Evolutionary conservation across 2,113 vertebrate species (phyloP).

Genomic region (Poecilia latipinna): DNA sequence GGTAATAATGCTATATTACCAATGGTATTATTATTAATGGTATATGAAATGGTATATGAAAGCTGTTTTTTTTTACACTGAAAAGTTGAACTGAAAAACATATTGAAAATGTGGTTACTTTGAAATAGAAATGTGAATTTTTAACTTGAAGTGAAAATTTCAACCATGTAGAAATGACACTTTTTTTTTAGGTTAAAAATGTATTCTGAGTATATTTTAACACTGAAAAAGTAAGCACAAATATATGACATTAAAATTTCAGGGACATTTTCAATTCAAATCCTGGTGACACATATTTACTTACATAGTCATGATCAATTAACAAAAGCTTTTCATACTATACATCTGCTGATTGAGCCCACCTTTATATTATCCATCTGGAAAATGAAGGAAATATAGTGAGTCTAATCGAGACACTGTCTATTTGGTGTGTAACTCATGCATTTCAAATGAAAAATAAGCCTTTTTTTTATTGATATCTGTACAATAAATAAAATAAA

Average conservation of each 20-base stretch:
- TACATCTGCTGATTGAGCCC: not conserved
- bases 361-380: not conserved
- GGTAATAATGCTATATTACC: too few species aligned
- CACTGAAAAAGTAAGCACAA: too few species aligned
- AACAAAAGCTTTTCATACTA: not conserved
- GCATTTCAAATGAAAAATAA: conserved; percentile 8
- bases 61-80: not conserved
- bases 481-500: conserved; percentile 50
- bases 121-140: conserved; percentile 8
- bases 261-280: too few species aligned
- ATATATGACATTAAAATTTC: too few species aligned
- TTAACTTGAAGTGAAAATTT: too few species aligned
- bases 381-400: not conserved
- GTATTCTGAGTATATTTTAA: too few species aligned
- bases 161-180: too few species aligned
- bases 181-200: too few species aligned
- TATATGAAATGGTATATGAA: too few species aligned
- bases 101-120: not conserved
- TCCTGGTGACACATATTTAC: not conserved
- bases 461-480: conserved; percentile 11
- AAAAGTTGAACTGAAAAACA: conserved; percentile 1
- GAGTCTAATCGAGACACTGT: conserved; percentile 2
- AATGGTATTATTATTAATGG: too few species aligned
- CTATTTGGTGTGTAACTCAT: not conserved
- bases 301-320: not conserved